Evolutionary conservation across 2,888 invertebrate genomes (phyloP).

Genomic region (Limnephilus lunatus): DNA sequence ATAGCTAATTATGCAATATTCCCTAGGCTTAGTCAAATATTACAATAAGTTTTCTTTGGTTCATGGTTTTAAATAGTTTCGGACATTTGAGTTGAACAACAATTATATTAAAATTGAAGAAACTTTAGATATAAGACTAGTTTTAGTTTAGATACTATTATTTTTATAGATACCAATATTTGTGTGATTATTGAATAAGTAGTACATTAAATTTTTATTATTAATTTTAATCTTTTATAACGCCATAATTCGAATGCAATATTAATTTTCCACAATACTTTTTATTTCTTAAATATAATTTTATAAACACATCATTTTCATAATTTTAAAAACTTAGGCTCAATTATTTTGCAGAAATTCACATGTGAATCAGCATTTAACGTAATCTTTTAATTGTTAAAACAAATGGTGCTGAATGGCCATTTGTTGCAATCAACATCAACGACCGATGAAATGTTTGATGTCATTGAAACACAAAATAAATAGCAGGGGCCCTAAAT

Average conservation of each 20-base stretch:
- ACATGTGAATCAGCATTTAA: too few species aligned
- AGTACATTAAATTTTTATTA: not conserved
- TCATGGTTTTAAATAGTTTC: slow-evolving; percentile 56
- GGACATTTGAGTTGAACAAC: slow-evolving; percentile 28
- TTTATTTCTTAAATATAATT: not conserved
- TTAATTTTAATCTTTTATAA: too few species aligned
- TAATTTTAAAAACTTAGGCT: not conserved
- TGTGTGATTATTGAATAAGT: slow-evolving; percentile 12
- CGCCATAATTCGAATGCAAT: not conserved
- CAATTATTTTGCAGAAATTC: too few species aligned
- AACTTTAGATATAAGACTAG: slow-evolving; percentile 5
- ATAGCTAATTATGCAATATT: slow-evolving; percentile 41
- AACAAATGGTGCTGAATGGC: too few species aligned
- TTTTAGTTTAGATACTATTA: not conserved
- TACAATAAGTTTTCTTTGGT: slow-evolving; percentile 46
- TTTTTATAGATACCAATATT: not conserved
- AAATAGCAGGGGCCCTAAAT: too few species aligned
- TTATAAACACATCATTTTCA: not conserved
- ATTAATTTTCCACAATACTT: not conserved
- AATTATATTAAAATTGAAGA: slow-evolving; percentile 27
- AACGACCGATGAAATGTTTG: too few species aligned
- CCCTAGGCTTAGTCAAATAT: slow-evolving; percentile 14
- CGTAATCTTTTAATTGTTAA: too few species aligned
- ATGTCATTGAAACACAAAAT: too few species aligned
- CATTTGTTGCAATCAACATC: too few species aligned